Evolutionary conservation across 2,888 invertebrate genomes (phyloP).

Genomic region (Tetragonisca angustula): DNA sequence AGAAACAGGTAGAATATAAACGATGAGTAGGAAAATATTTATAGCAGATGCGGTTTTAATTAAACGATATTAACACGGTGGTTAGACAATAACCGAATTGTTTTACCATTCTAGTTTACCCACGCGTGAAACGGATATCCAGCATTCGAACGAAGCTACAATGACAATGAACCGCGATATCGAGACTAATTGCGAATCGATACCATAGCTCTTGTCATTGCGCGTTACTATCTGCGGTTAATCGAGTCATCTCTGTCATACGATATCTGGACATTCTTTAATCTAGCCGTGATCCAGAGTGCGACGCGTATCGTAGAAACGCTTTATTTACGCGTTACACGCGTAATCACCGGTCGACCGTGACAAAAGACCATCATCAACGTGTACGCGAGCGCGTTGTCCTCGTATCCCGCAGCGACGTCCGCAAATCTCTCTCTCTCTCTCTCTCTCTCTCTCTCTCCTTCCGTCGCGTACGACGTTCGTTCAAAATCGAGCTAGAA

Average conservation of each 20-base stretch:
- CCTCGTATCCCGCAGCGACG: not conserved
- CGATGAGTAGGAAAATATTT: not conserved
- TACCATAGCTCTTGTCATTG: constrained; percentile 4
- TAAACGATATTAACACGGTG: not conserved
- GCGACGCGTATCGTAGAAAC: not conserved
- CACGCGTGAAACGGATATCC: constrained; percentile 3
- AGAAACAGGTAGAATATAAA: too few relatives aligned
- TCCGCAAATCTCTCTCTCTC: not conserved
- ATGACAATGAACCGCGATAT: not conserved
- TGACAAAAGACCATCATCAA: not conserved
- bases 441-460: too few relatives aligned
- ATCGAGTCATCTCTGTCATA: not conserved
- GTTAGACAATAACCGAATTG: not conserved
- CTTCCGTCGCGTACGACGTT: not conserved
- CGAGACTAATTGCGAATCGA: constrained; percentile 26
- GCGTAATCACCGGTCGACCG: not conserved
- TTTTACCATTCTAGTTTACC: not conserved
- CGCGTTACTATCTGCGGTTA: not conserved
- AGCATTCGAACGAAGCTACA: not conserved
- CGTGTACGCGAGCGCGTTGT: too few relatives aligned
- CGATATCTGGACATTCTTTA: not conserved
- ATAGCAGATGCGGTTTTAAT: not conserved
- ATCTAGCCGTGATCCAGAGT: not conserved
- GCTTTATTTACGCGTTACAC: not conserved
- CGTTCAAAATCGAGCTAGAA: constrained; percentile 29